Evolutionary conservation across 2,797 vertebrate genomes (phyloP).

Genomic region (Gadopsis bispinosus): DNA sequence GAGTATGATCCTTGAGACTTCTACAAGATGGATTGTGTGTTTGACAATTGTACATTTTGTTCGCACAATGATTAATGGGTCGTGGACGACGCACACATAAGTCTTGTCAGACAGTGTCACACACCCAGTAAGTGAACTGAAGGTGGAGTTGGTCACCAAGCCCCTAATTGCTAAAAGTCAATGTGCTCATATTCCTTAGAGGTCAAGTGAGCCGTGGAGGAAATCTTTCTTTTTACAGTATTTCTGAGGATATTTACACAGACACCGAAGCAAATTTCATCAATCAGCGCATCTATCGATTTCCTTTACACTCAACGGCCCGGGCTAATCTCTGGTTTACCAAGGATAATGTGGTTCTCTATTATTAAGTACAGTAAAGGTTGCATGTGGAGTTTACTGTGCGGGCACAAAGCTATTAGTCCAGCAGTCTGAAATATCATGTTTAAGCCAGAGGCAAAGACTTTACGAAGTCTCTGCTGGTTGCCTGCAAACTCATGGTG

Average conservation of each 20-base stretch:
- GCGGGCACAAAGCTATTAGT: neutral
- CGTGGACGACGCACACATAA: slow-evolving; percentile 16
- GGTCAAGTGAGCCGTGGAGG: slow-evolving; percentile 35
- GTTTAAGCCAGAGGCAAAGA: neutral
- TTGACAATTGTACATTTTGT: slow-evolving; percentile 55
- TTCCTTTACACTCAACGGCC: slow-evolving; percentile 48
- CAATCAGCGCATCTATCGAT: slow-evolving; percentile 58
- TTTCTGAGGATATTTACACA: slow-evolving; percentile 48
- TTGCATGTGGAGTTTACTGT: slow-evolving; percentile 27
- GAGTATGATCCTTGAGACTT: slow-evolving; percentile 67
- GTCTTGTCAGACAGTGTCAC: slow-evolving; percentile 30
- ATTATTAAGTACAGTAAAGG: slow-evolving; percentile 50
- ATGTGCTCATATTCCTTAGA: slow-evolving; percentile 45
- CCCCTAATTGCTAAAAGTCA: slow-evolving; percentile 43
- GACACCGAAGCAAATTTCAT: slow-evolving; percentile 51
- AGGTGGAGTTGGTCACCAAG: slow-evolving; percentile 31
- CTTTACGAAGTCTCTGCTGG: neutral
- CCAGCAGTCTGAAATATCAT: neutral
- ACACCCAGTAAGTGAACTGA: slow-evolving; percentile 29
- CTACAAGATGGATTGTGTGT: slow-evolving; percentile 54
- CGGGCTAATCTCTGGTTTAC: slow-evolving; percentile 45
- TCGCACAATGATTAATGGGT: slow-evolving; percentile 64
- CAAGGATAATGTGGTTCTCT: slow-evolving; percentile 9
- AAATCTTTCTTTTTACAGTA: slow-evolving; percentile 43
- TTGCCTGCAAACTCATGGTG: neutral